Evolutionary conservation across 1,140 invertebrate genomes (phyloP).

Genomic region (Laodelphax striatellus): DNA sequence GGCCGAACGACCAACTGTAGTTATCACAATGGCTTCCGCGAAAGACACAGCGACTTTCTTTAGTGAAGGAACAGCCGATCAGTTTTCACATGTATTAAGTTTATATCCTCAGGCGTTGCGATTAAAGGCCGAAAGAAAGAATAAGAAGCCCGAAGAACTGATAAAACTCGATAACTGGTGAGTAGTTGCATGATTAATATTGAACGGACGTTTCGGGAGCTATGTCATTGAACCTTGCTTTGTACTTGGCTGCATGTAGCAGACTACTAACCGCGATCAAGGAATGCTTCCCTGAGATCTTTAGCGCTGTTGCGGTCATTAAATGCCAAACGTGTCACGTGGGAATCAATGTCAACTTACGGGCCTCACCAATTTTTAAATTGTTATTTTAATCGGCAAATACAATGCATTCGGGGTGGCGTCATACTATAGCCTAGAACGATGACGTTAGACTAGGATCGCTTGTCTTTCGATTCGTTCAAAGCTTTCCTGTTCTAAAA

Average conservation of each 20-base stretch:
- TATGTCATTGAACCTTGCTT: conserved; percentile 37
- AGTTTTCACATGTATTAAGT: conserved; percentile 78
- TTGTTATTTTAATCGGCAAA: conserved; percentile 7
- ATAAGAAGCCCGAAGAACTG: conserved; percentile 84
- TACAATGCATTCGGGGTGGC: conserved; percentile 16
- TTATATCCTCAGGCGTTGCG: conserved; percentile 77
- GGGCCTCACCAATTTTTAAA: conserved; percentile 10
- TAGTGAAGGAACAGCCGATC: conserved; percentile 68
- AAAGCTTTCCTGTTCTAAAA: too few relatives aligned
- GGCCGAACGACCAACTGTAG: conserved; percentile 5
- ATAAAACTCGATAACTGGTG: conserved; percentile 89
- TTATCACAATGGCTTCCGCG: conserved; percentile 58
- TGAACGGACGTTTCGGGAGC: conserved; percentile 17
- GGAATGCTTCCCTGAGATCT: conserved; percentile 21
- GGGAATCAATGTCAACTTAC: conserved; percentile 20
- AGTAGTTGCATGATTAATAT: conserved; percentile 36
- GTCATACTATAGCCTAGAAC: conserved; percentile 19
- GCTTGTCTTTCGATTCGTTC: background rate
- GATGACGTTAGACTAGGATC: conserved; percentile 25
- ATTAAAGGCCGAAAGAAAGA: conserved; percentile 74
- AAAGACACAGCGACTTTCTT: conserved; percentile 85
- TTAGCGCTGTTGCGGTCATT: conserved; percentile 26
- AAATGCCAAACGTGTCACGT: conserved; percentile 29
- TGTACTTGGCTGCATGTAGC: conserved; percentile 26
- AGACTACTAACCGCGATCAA: conserved; percentile 21